Conservation (phyloP, 2,113 vertebrate species). For the Scopus umbretta region DNA sequence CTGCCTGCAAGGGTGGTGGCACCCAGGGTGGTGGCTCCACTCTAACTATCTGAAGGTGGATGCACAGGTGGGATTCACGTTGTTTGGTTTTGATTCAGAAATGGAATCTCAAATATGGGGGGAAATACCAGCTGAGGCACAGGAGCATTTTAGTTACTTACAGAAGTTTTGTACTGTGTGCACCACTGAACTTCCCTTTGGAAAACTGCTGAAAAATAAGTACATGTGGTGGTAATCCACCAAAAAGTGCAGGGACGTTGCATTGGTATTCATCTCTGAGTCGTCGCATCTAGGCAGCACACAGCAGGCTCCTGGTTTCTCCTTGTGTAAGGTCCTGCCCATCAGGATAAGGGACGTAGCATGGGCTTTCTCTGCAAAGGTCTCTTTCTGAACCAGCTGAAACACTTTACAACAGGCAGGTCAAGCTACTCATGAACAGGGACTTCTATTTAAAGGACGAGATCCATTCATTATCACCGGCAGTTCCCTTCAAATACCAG, state of each 20-base stretch:
- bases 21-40: background rate
- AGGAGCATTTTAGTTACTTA: background rate
- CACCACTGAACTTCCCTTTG: background rate
- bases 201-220: background rate
- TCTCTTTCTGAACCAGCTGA: background rate
- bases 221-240: background rate
- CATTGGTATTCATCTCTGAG: background rate
- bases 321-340: background rate
- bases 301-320: background rate
- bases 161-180: background rate
- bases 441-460: background rate
- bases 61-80: background rate
- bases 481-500: background rate
- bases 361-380: background rate
- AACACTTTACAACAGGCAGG: background rate
- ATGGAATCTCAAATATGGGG: background rate
- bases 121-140: background rate
- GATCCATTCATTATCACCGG: background rate
- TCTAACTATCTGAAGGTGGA: background rate
- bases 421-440: background rate
- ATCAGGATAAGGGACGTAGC: accelerated
- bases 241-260: background rate
- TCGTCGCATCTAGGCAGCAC: accelerated
- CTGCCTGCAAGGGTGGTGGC: background rate
- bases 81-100: background rate